Base-by-base conservation (phyloP, 2,113 vertebrate genomes). In the Megaceryle torquata region DNA sequence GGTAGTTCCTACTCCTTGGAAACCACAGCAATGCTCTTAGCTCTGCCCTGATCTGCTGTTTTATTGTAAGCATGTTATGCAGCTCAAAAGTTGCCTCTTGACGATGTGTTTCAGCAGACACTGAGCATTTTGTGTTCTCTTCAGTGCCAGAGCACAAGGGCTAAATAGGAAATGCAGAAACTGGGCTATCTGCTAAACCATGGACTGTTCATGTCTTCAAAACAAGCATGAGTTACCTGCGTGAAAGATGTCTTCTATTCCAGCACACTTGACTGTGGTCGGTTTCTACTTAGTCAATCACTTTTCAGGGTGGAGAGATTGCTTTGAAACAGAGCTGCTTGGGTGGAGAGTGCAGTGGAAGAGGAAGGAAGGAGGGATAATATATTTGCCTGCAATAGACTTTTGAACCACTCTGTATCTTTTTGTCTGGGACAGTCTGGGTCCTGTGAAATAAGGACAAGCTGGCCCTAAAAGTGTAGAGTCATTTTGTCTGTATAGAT, bases 221-320 rank as follows among this genome's bases (percentile, higher is more conserved):
- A 71, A 87, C 8, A 65, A 2, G 6, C 15, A 28, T 50, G 35
- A 68, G 5, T 44, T 79, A 75, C 41, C 13, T 17, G 4, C 22
- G 15, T 74, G 41, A 48, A 86, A 81, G 29, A 7, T 15, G 14
- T 39, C 28, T 61, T 59, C 57, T 79, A 51, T 12, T 70, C 18
- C 54, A 67, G 25, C 1, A 8, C 1, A 6, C 1, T 2, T 21
- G 2, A 8, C 37, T 69, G 13, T 53, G n/a, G 21, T 44, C 61
- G 50, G 46, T 48, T 75, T 43, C 33, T 48, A n/a, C 11, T 60
- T 25, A 26, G 17, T 61, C 10, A 50, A 51, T 60, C 7, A 11
- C 10, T 86, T 50, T 79, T 83, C 67, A 61, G 43, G 4, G 6
- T 54, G 26, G 15, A 74, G 43, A 65, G 5, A 33, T 24, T 74